Evolutionary conservation across 2,113 vertebrate genomes (phyloP).

Genomic region (Notechis scutatus): DNA sequence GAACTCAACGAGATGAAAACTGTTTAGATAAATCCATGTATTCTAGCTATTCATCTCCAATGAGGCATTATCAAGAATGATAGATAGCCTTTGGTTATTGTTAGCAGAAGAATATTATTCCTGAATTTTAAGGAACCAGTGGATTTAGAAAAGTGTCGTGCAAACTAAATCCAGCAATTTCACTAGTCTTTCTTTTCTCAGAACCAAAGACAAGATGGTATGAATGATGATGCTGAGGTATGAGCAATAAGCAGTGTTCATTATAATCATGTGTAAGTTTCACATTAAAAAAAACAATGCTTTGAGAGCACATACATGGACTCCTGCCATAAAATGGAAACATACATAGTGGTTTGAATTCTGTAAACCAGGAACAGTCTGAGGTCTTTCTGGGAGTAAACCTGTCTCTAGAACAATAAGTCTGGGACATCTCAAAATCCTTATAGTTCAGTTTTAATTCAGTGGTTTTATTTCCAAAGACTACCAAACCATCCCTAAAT

Average conservation of each 20-base stretch:
- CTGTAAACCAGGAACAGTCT: background rate
- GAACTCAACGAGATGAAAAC: background rate
- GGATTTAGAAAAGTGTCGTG: background rate
- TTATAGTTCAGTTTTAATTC: background rate
- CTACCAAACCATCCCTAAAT: background rate
- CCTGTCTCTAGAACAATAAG: background rate
- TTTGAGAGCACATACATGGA: background rate
- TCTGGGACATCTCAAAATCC: background rate
- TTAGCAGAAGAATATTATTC: background rate
- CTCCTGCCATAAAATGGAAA: background rate
- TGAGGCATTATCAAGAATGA: background rate
- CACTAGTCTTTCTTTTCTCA: background rate
- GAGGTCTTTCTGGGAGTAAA: background rate
- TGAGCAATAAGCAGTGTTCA: background rate
- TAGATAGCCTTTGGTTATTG: background rate
- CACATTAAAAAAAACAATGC: background rate
- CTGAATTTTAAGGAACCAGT: background rate
- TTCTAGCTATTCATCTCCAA: background rate
- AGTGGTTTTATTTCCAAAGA: background rate
- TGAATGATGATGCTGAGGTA: background rate
- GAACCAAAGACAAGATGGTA: background rate
- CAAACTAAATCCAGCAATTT: background rate
- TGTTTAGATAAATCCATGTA: background rate
- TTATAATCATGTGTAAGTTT: background rate
- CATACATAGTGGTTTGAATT: background rate